Percentiles rank a stretch among this genome's conserved stretches.
phyloP scores from a whole-genome alignment of 2,888 invertebrate species.

The Catocala sponsa region DNA sequence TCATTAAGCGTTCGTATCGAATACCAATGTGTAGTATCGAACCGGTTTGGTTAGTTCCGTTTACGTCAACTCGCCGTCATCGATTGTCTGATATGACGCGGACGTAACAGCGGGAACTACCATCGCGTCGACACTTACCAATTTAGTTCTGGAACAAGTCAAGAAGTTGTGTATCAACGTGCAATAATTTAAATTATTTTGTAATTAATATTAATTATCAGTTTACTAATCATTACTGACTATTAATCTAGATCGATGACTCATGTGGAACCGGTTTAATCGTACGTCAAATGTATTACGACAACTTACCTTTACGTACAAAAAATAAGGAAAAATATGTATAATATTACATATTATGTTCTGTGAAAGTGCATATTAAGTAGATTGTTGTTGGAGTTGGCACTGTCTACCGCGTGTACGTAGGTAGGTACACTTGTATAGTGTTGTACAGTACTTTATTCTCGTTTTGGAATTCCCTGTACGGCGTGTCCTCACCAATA shows the following conservation, averaged over 20 bases:
- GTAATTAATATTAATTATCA: background rate
- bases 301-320: background rate
- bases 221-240: background rate
- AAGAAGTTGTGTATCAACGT: background rate
- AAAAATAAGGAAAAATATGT: background rate
- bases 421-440: background rate
- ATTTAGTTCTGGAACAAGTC: background rate
- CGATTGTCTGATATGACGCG: constrained; percentile 33
- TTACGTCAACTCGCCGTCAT: constrained; percentile 45
- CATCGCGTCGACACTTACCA: background rate
- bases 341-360: background rate
- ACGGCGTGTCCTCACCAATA: constrained; percentile 51
- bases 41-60: constrained; percentile 53
- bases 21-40: constrained; percentile 41
- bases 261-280: no score
- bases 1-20: constrained; percentile 40
- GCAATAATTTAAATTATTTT: no score
- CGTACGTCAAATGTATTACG: no score
- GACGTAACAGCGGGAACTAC: constrained; percentile 41
- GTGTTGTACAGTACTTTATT: constrained; percentile 16
- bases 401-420: constrained; percentile 13
- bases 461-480: constrained; percentile 44
- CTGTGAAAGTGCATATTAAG: background rate
- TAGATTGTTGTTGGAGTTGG: background rate
- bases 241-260: no score